phyloP scores from a whole-genome alignment of 2,888 invertebrate species.

The Corythucha ciliata region DNA sequence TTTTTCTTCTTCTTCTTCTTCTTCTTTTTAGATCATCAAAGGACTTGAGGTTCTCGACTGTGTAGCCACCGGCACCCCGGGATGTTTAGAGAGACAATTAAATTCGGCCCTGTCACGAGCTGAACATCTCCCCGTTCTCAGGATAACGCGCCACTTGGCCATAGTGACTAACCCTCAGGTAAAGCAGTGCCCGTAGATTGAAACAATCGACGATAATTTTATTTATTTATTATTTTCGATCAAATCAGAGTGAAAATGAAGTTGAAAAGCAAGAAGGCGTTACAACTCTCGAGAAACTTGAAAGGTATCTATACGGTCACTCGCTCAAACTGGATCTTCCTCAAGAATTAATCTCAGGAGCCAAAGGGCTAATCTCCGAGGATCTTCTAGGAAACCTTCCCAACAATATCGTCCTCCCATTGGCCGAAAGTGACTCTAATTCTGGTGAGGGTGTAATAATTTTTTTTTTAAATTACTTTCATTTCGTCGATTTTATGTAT shows the following conservation, averaged over 20 bases:
- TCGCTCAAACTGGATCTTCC: conserved; percentile 66
- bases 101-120: conserved; percentile 42
- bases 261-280: conserved; percentile 16
- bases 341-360: conserved; percentile 48
- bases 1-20: too few species aligned
- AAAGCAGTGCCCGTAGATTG: not conserved
- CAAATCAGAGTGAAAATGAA: conserved; percentile 19
- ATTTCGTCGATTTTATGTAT: too few species aligned
- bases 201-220: not conserved
- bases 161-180: conserved; percentile 50
- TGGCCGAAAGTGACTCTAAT: conserved; percentile 41
- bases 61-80: conserved; percentile 36
- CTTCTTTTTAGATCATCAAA: conserved; percentile 2
- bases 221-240: not conserved
- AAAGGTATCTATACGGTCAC: conserved; percentile 59
- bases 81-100: conserved; percentile 38
- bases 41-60: conserved; percentile 34
- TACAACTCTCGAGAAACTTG: conserved; percentile 25
- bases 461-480: too few species aligned
- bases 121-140: conserved; percentile 44
- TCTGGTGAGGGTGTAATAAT: conserved; percentile 14
- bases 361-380: conserved; percentile 34
- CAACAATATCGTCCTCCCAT: conserved; percentile 52
- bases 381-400: conserved; percentile 37
- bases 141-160: conserved; percentile 64